Conservation (phyloP, 2,113 vertebrate genomes). For the Athene cunicularia region DNA sequence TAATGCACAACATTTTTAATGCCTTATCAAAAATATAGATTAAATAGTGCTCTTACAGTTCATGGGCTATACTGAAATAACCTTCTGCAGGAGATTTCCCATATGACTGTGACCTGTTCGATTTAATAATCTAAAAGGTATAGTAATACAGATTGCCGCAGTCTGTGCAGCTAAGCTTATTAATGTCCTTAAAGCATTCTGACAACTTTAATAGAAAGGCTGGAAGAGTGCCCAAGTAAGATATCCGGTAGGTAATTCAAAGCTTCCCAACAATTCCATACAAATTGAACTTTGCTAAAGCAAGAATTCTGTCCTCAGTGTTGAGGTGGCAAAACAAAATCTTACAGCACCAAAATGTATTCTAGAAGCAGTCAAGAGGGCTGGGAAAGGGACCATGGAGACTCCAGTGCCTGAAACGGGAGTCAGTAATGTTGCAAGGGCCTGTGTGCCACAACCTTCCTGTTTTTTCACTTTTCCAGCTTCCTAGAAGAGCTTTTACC, state of each 20-base stretch:
- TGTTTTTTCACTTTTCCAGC: background rate
- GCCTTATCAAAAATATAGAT: background rate
- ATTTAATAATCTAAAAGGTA: background rate
- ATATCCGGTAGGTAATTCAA: background rate
- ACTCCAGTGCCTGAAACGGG: background rate
- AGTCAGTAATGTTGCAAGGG: background rate
- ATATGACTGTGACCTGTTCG: background rate
- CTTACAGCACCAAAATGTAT: background rate
- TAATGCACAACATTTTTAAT: background rate
- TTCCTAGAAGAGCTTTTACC: background rate
- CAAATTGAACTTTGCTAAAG: background rate
- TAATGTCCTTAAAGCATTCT: background rate
- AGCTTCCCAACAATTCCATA: background rate
- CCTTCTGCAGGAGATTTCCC: background rate
- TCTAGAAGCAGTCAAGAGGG: background rate
- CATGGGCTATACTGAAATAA: background rate
- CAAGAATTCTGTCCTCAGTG: background rate
- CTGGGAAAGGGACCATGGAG: background rate
- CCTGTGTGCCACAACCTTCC: background rate
- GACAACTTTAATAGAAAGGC: background rate
- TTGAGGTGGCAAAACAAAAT: background rate
- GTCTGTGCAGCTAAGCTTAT: background rate
- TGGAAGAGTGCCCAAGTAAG: background rate
- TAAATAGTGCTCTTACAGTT: background rate
- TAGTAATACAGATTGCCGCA: background rate